Evolutionary conservation across 2,888 invertebrate genomes (phyloP), one percentile per base, ranked within the genome.

Genomic region (Pegoplata infirma): DNA sequence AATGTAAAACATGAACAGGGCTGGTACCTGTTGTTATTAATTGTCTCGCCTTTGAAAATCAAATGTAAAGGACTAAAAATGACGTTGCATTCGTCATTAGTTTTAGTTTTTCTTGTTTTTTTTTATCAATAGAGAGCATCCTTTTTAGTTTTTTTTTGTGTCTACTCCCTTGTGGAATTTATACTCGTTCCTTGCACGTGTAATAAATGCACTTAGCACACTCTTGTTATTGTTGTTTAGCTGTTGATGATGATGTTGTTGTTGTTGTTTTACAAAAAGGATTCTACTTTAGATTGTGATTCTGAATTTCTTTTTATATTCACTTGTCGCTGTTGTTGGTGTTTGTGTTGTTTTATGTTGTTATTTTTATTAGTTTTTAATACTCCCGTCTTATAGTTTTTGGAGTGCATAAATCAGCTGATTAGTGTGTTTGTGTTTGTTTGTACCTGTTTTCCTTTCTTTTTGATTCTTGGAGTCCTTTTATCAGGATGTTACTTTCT

Each of bases 321-420:
- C 47, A 14, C 8, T 53, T 59, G 19, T 46, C 44, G 23, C 16
- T 40, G 58, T 16, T 59, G 47, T 53, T 67, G 63, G 36, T 55
- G 40, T 51, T 55, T 51, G 17, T 51, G 40, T 58, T 66, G 8
- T 51, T 25, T 47, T 17, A 32, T 63, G 55, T 68, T 53, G 51
- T 69, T 78, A 1, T 74, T 79, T 44, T 59, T 66, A 64, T 64
- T 36, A 63, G 17, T 66, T 56, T 79, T 61, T 61, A 61, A 73
- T 74, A 59, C 53, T 14, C 53, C 47, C 23, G 1, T 44, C 32
- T 36, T n/a, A 14, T 16, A 17, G 36, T 16, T 67, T 67, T 44
- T 63, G 28, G 66, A 55, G 71, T 79, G 79, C 79, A 58, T 75
- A 79, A 79, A 79, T 79, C 79, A 79, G 79, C 79, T 79, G 79